Evolutionary conservation across 2,797 vertebrate genomes (phyloP).

Genomic region (Otolemur crassicaudatus): DNA sequence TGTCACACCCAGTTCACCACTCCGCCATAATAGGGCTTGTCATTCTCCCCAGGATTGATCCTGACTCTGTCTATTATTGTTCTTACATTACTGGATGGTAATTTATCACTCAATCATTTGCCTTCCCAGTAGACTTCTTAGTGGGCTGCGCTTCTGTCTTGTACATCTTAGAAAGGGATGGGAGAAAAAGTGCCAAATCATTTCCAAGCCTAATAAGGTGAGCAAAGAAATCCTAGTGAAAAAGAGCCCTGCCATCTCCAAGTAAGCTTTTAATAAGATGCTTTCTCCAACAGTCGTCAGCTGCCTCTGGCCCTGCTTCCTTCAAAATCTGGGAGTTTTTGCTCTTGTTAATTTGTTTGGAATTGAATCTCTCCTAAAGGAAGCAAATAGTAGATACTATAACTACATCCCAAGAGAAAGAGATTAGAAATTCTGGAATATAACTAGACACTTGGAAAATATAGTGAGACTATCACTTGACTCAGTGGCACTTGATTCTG

Average conservation of each 20-base stretch:
- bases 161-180: neutral
- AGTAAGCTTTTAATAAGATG: neutral
- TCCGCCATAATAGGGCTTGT: neutral
- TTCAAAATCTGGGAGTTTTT: neutral
- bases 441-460: neutral
- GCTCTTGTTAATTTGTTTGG: neutral
- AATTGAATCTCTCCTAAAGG: neutral
- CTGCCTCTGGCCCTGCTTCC: neutral
- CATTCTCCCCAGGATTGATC: neutral
- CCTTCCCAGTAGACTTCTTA: neutral
- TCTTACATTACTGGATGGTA: neutral
- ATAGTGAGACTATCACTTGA: neutral
- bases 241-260: neutral
- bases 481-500: neutral
- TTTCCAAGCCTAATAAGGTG: conserved; percentile 42
- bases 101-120: conserved; percentile 25
- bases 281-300: neutral
- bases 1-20: neutral
- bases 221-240: conserved; percentile 17
- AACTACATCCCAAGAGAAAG: neutral
- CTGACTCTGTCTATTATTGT: neutral
- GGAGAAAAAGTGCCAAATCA: neutral
- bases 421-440: neutral
- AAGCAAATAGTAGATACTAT: conserved; percentile 1
- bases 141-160: neutral